Percentiles rank a stretch among this genome's conserved stretches.
phyloP scores from a whole-genome alignment of 37 sponge, comb jelly and placozoan genomes.

The Halichondria panicea region DNA sequence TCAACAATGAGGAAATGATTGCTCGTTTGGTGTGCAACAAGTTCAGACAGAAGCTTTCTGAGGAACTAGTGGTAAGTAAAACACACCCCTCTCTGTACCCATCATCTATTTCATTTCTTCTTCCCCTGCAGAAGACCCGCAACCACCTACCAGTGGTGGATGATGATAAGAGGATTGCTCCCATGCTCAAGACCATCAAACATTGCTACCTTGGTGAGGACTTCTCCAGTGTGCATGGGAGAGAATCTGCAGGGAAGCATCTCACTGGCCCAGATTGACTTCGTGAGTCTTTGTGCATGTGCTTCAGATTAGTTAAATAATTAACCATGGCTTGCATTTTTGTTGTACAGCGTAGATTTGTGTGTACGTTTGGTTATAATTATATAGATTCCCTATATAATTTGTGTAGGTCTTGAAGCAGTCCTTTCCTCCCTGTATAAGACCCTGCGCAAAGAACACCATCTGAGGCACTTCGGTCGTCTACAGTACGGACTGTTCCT shows the following conservation, averaged over 20 bases:
- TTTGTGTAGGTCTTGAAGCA: conserved; percentile 60
- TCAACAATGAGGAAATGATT: conserved; percentile 18
- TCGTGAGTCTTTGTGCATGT: conserved; percentile 21
- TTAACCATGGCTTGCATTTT: background rate
- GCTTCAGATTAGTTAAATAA: background rate
- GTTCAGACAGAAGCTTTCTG: conserved; percentile 73
- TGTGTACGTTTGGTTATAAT: background rate
- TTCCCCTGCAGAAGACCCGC: conserved; percentile 48
- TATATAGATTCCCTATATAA: too few species aligned
- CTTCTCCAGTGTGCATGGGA: conserved; percentile 34
- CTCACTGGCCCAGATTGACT: conserved; percentile 34
- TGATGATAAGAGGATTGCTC: conserved; percentile 80
- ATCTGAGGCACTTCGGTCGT: conserved; percentile 87
- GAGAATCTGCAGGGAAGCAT: conserved; percentile 43
- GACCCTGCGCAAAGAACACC: conserved; percentile 82
- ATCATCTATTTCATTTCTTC: too few species aligned
- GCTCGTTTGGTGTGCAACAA: conserved; percentile 64
- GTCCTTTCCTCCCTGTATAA: conserved; percentile 95
- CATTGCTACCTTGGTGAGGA: conserved; percentile 60
- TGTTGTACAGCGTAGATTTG: background rate
- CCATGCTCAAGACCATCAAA: conserved; percentile 60
- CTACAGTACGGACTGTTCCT: conserved; percentile 96
- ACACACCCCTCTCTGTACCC: too few species aligned
- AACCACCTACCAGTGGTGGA: conserved; percentile 70
- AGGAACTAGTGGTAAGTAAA: conserved; percentile 62